Conservation (phyloP, 2,888 invertebrate species). For the Serrognathus titanus region DNA sequence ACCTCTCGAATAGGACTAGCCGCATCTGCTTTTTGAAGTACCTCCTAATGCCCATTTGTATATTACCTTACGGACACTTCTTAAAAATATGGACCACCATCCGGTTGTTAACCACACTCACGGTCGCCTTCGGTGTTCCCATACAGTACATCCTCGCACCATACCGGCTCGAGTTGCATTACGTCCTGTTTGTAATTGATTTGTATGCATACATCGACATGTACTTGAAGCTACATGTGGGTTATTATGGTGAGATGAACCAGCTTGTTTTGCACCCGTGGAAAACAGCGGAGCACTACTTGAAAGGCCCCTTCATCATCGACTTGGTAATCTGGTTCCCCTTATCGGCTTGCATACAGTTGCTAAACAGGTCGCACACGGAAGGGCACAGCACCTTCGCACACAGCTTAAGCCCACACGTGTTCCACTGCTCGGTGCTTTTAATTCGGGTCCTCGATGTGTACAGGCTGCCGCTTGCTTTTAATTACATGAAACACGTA, state of each 20-base stretch:
- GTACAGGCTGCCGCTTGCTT: constrained; percentile 49
- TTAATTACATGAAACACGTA: constrained; percentile 50
- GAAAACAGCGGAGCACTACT: constrained; percentile 52
- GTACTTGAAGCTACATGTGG: constrained; percentile 54
- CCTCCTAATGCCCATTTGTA: constrained; percentile 32
- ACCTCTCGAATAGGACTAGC: constrained; percentile 27
- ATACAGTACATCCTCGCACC: constrained; percentile 23
- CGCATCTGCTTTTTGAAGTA: constrained; percentile 30
- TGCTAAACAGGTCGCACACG: constrained; percentile 46
- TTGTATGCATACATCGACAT: constrained; percentile 51
- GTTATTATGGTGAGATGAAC: constrained; percentile 52
- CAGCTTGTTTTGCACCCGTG: constrained; percentile 55
- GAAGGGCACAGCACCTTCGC: constrained; percentile 45
- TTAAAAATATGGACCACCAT: constrained; percentile 31
- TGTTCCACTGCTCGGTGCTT: constrained; percentile 43
- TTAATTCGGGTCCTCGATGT: constrained; percentile 51
- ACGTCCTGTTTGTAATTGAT: constrained; percentile 45
- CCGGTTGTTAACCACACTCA: constrained; percentile 17
- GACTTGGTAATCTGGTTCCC: constrained; percentile 53
- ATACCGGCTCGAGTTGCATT: constrained; percentile 14
- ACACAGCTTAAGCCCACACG: constrained; percentile 36
- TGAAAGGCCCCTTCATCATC: constrained; percentile 50
- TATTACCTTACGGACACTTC: constrained; percentile 34
- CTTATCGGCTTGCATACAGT: constrained; percentile 48
- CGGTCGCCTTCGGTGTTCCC: constrained; percentile 21